Conservation (phyloP, 2,888 invertebrate genomes). For the Lasius platythorax region DNA sequence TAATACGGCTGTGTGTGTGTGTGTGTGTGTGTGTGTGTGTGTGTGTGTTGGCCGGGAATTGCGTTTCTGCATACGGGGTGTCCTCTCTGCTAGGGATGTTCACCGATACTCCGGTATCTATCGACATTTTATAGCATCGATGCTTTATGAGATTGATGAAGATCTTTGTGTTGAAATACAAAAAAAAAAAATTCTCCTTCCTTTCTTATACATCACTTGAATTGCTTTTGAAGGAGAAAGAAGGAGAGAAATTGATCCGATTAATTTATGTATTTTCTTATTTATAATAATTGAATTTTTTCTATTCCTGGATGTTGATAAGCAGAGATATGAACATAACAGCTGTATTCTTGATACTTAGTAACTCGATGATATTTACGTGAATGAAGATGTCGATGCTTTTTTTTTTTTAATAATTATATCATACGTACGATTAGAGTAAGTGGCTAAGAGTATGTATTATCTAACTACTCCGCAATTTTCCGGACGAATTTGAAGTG, state of each 20-base stretch:
- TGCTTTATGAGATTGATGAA: slow-evolving; percentile 24
- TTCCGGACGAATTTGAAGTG: not conserved
- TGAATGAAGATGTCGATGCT: not conserved
- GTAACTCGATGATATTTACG: not conserved
- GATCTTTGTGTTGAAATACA: slow-evolving; percentile 9
- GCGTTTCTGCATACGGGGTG: slow-evolving; percentile 46
- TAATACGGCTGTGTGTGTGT: not conserved
- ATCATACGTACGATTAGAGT: not conserved
- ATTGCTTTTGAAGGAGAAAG: not conserved
- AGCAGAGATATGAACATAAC: slow-evolving; percentile 4
- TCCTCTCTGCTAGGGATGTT: slow-evolving; percentile 18
- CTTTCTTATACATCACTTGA: not conserved
- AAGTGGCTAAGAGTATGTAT: not conserved
- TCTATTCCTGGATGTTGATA: not conserved
- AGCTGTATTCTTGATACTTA: not conserved
- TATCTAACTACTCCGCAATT: not conserved
- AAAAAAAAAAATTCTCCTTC: no score
- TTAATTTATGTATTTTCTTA: not conserved
- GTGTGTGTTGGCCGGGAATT: slow-evolving; percentile 27
- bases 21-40: not conserved
- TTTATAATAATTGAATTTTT: not conserved
- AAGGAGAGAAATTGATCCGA: not conserved
- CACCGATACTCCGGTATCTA: slow-evolving; percentile 31
- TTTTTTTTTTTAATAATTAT: not conserved
- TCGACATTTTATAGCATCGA: slow-evolving; percentile 27